These are phyloP conservation scores for Chrysoperla carnea DNA, from an alignment of 1,140 invertebrate species.

Conservation along the genomic window DNA sequence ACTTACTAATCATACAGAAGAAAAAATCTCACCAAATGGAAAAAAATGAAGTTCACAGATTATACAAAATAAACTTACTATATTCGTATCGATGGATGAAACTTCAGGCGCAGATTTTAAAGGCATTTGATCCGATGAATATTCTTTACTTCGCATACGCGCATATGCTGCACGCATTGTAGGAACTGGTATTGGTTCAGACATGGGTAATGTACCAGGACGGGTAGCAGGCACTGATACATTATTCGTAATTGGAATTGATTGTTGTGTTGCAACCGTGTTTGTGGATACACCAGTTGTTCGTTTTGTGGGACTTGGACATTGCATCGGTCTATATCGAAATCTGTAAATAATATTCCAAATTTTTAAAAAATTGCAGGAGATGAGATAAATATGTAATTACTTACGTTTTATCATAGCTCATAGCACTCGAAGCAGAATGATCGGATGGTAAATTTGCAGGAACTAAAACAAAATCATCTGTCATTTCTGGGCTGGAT, in stretches of 20 bases:
- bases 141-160: slow-evolving; percentile 12
- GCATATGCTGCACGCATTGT: slow-evolving; percentile 38
- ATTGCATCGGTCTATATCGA: neutral
- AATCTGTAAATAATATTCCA: no score
- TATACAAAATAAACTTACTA: neutral
- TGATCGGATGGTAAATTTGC: slow-evolving; percentile 39
- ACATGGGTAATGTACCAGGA: slow-evolving; percentile 49
- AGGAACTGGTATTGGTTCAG: slow-evolving; percentile 64
- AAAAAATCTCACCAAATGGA: no score
- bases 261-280: neutral
- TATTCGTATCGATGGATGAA: slow-evolving; percentile 1
- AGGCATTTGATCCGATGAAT: neutral
- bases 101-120: neutral
- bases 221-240: slow-evolving; percentile 28
- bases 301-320: neutral
- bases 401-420: slow-evolving; percentile 13
- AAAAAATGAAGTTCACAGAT: no score
- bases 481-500: slow-evolving; percentile 45
- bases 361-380: no score
- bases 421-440: slow-evolving; percentile 23
- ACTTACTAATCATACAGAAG: no score
- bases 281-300: neutral
- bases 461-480: slow-evolving; percentile 78
- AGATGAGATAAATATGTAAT: neutral
- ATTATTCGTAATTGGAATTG: neutral